phyloP scores from a whole-genome alignment of 2,797 vertebrate genomes.

The Sebastes kiyomatsui region DNA sequence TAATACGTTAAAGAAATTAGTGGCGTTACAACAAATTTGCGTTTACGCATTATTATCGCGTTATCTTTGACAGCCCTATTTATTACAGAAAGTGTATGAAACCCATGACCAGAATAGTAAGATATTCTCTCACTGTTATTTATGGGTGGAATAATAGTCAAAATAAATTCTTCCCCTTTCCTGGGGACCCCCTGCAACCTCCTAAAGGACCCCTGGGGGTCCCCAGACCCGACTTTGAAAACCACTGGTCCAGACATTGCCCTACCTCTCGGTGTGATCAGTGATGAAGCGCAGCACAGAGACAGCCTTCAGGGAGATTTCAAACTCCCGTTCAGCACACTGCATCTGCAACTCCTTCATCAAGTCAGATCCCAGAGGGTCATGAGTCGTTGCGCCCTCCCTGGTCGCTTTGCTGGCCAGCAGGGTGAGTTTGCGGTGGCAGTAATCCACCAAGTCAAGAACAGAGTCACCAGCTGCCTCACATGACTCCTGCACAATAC shows the following conservation, averaged over 20 bases:
- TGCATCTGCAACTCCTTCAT: constrained; percentile 89
- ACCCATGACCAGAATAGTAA: too few relatives aligned
- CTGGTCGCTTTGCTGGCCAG: constrained; percentile 77
- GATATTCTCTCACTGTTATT: too few relatives aligned
- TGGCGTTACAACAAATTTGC: too few relatives aligned
- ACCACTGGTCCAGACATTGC: background rate
- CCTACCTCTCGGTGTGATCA: constrained; percentile 90
- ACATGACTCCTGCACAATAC: constrained; percentile 87
- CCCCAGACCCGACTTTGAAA: too few relatives aligned
- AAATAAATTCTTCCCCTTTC: too few relatives aligned
- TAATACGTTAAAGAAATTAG: too few relatives aligned
- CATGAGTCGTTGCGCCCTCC: background rate
- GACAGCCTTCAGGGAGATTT: constrained; percentile 92
- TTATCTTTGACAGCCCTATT: too few relatives aligned
- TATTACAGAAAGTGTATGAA: too few relatives aligned
- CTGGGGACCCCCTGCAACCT: too few relatives aligned
- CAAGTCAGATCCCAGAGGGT: background rate
- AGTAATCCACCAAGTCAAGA: constrained; percentile 95
- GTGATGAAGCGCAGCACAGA: constrained; percentile 94
- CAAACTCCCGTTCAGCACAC: constrained; percentile 88
- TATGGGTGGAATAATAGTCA: too few relatives aligned
- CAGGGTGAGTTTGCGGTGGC: constrained; percentile 92
- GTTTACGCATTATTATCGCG: too few relatives aligned
- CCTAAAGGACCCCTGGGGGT: too few relatives aligned
- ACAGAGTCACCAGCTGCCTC: constrained; percentile 89